Conservation (phyloP, 1,140 invertebrate species). For the Conus betulinus region DNA sequence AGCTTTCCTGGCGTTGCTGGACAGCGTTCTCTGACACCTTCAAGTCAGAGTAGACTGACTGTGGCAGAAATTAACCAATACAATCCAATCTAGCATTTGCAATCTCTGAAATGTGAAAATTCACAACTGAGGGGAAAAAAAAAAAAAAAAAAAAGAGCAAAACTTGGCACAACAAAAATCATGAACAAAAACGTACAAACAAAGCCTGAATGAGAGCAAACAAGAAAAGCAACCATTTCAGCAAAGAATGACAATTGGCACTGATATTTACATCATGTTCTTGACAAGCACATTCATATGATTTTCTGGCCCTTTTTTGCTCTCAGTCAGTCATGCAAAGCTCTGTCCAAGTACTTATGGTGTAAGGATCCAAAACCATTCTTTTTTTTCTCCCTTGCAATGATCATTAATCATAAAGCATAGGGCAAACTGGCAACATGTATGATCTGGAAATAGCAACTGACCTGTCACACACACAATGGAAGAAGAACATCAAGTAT, state of each 20-base stretch:
- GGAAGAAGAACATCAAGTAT: too few species aligned
- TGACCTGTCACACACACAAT: neutral
- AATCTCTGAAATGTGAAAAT: constrained; percentile 7
- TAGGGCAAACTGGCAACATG: constrained; percentile 1
- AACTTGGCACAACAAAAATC: neutral
- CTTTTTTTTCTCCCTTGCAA: too few species aligned
- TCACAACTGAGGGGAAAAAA: constrained; percentile 14
- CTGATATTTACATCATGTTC: too few species aligned
- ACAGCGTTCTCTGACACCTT: neutral
- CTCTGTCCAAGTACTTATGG: neutral
- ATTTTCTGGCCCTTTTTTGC: neutral
- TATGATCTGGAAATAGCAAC: constrained; percentile 3
- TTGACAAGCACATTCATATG: too few species aligned
- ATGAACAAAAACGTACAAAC: neutral
- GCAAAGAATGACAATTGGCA: neutral
- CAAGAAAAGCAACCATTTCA: neutral
- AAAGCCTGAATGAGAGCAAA: constrained; percentile 11
- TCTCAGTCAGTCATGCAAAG: constrained; percentile 13
- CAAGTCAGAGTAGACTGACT: neutral
- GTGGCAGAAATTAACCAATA: constrained; percentile 22
- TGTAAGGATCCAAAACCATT: neutral
- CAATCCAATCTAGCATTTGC: constrained; percentile 19
- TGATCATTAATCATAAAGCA: neutral
- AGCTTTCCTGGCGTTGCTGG: too few species aligned
- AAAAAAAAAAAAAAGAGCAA: constrained; percentile 14